phyloP scores from a whole-genome alignment of 1,140 invertebrate genomes.

The Meloidogyne floridensis region DNA sequence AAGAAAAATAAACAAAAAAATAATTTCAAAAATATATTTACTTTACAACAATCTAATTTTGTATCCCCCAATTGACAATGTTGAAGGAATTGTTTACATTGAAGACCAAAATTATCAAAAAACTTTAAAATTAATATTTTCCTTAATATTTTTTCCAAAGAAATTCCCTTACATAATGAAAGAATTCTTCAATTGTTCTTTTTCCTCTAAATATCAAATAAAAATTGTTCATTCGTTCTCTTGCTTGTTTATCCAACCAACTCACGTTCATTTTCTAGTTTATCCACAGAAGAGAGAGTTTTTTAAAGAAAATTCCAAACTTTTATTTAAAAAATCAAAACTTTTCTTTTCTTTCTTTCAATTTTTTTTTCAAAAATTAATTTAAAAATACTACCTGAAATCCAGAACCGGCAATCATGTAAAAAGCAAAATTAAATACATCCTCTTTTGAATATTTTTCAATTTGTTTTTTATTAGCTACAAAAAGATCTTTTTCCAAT shows the following conservation, averaged over 20 bases:
- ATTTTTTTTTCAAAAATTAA: slow-evolving; percentile 6
- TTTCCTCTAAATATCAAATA: slow-evolving; percentile 25
- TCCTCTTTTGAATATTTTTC: slow-evolving; percentile 6
- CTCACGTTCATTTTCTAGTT: slow-evolving; percentile 35
- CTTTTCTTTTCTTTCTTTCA: background rate
- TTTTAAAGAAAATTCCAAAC: background rate
- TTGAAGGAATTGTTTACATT: slow-evolving; percentile 34
- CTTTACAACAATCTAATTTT: slow-evolving; percentile 40
- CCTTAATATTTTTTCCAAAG: background rate
- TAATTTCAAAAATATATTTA: slow-evolving; percentile 9
- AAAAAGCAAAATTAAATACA: slow-evolving; percentile 44
- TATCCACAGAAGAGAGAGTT: background rate
- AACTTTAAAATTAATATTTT: slow-evolving; percentile 27
- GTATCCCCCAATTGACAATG: slow-evolving; percentile 34
- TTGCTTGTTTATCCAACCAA: slow-evolving; percentile 11
- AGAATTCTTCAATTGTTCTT: slow-evolving; percentile 31
- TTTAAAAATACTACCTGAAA: slow-evolving; percentile 28
- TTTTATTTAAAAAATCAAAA: background rate
- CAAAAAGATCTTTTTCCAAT: slow-evolving; percentile 25
- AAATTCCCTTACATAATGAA: slow-evolving; percentile 19
- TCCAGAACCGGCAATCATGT: slow-evolving; percentile 39
- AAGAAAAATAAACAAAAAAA: background rate
- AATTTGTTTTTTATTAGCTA: background rate
- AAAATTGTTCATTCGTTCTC: slow-evolving; percentile 18
- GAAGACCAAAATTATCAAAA: slow-evolving; percentile 34